Conservation (phyloP, 2,888 invertebrate genomes). For the Eumacrocentrus americanus region DNA sequence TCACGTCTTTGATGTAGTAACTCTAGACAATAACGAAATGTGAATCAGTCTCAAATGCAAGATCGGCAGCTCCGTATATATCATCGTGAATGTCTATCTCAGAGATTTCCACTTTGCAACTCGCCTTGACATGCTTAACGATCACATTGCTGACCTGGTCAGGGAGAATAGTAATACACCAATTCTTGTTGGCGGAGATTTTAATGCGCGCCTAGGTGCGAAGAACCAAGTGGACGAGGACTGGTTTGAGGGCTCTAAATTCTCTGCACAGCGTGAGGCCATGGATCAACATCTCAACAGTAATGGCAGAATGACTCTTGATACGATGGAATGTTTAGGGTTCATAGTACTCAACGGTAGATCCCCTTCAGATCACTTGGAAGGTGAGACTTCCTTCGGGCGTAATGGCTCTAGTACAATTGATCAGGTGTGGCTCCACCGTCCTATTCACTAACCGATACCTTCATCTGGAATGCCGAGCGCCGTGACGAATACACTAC, state of each 20-base stretch:
- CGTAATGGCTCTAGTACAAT: background rate
- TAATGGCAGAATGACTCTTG: background rate
- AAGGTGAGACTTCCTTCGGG: conserved; percentile 7
- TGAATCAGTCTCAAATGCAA: background rate
- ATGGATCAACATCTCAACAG: background rate
- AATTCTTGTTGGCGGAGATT: conserved; percentile 1
- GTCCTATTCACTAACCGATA: too few species aligned
- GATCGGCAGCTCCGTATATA: background rate
- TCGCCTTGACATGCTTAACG: background rate
- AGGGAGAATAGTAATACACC: background rate
- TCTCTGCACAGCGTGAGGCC: background rate
- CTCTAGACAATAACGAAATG: too few species aligned
- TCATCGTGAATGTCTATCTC: background rate
- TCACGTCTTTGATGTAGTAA: background rate
- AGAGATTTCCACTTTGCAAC: background rate
- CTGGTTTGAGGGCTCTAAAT: background rate
- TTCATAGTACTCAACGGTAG: conserved; percentile 17
- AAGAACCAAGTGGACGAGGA: background rate
- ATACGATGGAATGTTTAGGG: conserved; percentile 2
- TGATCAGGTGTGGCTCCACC: conserved; percentile 10
- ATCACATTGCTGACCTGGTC: background rate
- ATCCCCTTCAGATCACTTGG: background rate
- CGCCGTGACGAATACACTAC: too few species aligned
- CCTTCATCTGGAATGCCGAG: too few species aligned
- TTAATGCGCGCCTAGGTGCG: background rate